Evolutionary conservation across 2,888 invertebrate genomes (phyloP).

Genomic region (Tiphia femorata): DNA sequence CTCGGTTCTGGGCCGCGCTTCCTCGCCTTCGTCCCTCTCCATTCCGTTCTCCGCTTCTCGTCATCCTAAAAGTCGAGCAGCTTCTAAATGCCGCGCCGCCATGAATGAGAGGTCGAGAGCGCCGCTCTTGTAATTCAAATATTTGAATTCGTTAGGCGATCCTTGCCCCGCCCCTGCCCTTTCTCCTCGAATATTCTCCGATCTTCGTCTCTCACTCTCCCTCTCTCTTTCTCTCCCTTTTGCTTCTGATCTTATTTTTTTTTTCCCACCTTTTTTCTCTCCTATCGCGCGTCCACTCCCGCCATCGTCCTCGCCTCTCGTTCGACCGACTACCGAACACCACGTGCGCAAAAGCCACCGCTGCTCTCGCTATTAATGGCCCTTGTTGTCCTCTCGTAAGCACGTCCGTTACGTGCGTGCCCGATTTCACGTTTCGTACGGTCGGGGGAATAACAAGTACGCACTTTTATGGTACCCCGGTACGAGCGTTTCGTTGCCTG

Average conservation of each 20-base stretch:
- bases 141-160: slow-evolving; percentile 58
- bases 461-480: slow-evolving; percentile 42
- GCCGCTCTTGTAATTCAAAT: slow-evolving; percentile 54
- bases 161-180: slow-evolving; percentile 8
- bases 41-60: slow-evolving; percentile 15
- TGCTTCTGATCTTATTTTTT: no score
- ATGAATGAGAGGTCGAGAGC: slow-evolving; percentile 50
- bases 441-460: slow-evolving; percentile 44
- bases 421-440: slow-evolving; percentile 39
- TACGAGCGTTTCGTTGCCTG: slow-evolving; percentile 15
- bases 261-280: background rate
- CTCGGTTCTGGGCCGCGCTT: slow-evolving; percentile 15
- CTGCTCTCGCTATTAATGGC: slow-evolving; percentile 40
- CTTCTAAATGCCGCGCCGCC: slow-evolving; percentile 47
- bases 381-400: slow-evolving; percentile 36
- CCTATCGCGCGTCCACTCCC: background rate
- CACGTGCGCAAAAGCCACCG: slow-evolving; percentile 22
- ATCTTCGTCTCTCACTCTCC: no score
- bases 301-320: background rate
- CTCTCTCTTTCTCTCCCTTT: no score
- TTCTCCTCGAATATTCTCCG: no score
- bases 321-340: background rate
- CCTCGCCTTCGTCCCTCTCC: slow-evolving; percentile 24
- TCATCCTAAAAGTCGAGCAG: slow-evolving; percentile 24
- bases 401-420: slow-evolving; percentile 44